These are phyloP conservation scores for Dynastes hyllus DNA, from an alignment of 2,888 invertebrate genomes.

Conservation along the genomic window DNA sequence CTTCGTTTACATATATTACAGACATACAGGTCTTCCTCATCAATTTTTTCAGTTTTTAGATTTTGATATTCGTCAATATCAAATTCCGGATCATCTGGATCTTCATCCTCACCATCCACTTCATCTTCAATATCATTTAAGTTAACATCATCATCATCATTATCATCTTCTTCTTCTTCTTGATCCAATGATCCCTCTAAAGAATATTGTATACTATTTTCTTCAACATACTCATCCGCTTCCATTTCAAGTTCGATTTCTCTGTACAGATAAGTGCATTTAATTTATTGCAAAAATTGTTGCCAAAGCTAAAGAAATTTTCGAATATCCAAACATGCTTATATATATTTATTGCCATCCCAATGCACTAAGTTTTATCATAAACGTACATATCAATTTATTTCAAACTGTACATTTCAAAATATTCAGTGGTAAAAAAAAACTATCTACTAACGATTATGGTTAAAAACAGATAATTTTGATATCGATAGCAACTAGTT, in stretches of 20 bases:
- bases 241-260: slow-evolving; percentile 50
- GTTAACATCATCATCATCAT: slow-evolving; percentile 20
- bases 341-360: no score
- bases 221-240: slow-evolving; percentile 53
- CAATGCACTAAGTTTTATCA: no score
- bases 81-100: slow-evolving; percentile 52
- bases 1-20: slow-evolving; percentile 64
- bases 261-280: slow-evolving; percentile 13
- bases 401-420: no score
- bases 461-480: no score
- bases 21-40: slow-evolving; percentile 56
- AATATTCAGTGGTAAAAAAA: no score
- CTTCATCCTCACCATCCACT: slow-evolving; percentile 51
- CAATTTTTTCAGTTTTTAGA: slow-evolving; percentile 47
- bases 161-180: slow-evolving; percentile 42
- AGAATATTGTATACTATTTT: slow-evolving; percentile 41
- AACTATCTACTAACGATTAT: no score
- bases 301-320: neutral
- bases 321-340: no score
- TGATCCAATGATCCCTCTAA: slow-evolving; percentile 37
- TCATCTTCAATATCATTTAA: slow-evolving; percentile 51
- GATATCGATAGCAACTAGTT: no score
- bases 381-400: no score
- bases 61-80: slow-evolving; percentile 33
- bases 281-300: neutral